Evolutionary conservation across 2,113 vertebrate genomes (phyloP).

Genomic region (Pangasianodon gigas): DNA sequence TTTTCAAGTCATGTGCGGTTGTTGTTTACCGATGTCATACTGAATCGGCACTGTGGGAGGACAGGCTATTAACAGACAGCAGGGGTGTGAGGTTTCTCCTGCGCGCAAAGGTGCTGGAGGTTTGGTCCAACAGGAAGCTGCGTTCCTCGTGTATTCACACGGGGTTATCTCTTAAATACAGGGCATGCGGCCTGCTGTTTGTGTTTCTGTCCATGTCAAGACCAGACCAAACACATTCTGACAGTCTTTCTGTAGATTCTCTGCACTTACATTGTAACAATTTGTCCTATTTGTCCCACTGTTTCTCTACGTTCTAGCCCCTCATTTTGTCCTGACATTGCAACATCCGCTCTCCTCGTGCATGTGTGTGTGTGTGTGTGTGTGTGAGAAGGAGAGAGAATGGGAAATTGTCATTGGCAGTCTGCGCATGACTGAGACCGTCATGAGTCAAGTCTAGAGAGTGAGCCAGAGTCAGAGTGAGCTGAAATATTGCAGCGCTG

Average conservation of each 20-base stretch:
- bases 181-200: background rate
- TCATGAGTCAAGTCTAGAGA: conserved; percentile 19
- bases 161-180: background rate
- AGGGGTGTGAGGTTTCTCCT: conserved; percentile 21
- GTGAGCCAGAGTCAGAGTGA: conserved; percentile 7
- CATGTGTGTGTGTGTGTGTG: background rate
- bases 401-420: background rate
- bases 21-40: conserved; percentile 32
- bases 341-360: background rate
- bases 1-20: conserved; percentile 33
- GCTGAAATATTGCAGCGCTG: conserved; percentile 30
- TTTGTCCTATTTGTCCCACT: background rate
- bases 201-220: conserved; percentile 6
- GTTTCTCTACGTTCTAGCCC: background rate
- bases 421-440: background rate
- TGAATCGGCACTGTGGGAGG: conserved; percentile 18
- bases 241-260: background rate
- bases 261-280: background rate
- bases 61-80: conserved; percentile 34
- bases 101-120: background rate
- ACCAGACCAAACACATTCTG: conserved; percentile 13
- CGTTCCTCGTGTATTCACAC: background rate
- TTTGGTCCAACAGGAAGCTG: background rate
- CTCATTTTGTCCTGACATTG: background rate
- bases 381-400: background rate